Evolutionary conservation across 1,140 invertebrate species (phyloP).

Genomic region (Zaprionus nigranus): DNA sequence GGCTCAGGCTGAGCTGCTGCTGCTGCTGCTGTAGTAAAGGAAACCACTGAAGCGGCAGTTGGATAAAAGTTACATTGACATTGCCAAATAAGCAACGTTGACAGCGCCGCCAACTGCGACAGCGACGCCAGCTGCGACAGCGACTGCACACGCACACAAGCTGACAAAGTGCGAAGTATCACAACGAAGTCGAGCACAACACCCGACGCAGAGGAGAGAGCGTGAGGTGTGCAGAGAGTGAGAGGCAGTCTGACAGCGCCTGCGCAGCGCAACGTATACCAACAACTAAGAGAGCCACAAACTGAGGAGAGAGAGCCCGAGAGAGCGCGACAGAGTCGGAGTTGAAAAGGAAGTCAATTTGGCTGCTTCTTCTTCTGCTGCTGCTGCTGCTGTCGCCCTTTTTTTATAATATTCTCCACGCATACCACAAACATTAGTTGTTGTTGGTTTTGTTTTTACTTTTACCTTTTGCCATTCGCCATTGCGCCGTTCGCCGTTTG

Average conservation of each 20-base stretch:
- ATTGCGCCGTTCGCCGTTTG: slow-evolving; percentile 2
- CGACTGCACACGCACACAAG: slow-evolving; percentile 21
- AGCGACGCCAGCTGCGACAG: slow-evolving; percentile 1
- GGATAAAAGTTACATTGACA: slow-evolving; percentile 82
- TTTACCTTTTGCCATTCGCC: slow-evolving; percentile 27
- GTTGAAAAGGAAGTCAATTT: slow-evolving; percentile 12
- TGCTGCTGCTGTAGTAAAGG: slow-evolving; percentile 64
- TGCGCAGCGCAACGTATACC: slow-evolving; percentile 46
- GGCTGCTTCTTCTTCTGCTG: slow-evolving; percentile 2
- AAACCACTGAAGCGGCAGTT: slow-evolving; percentile 78
- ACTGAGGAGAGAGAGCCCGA: slow-evolving; percentile 2
- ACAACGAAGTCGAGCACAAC: slow-evolving; percentile 18
- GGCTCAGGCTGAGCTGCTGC: background rate
- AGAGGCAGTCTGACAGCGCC: slow-evolving; percentile 18
- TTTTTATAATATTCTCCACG: slow-evolving; percentile 38
- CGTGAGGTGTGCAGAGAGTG: background rate
- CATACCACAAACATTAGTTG: slow-evolving; percentile 45
- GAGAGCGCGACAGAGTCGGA: slow-evolving; percentile 48
- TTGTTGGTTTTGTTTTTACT: slow-evolving; percentile 46
- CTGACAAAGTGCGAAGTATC: slow-evolving; percentile 7
- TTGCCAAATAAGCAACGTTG: slow-evolving; percentile 57
- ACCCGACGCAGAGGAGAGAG: background rate
- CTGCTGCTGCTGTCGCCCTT: slow-evolving; percentile 53
- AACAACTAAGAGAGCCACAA: background rate
- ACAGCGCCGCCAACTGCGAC: slow-evolving; percentile 8